Evolutionary conservation across 2,113 vertebrate genomes (phyloP).

Genomic region (Upupa epops): DNA sequence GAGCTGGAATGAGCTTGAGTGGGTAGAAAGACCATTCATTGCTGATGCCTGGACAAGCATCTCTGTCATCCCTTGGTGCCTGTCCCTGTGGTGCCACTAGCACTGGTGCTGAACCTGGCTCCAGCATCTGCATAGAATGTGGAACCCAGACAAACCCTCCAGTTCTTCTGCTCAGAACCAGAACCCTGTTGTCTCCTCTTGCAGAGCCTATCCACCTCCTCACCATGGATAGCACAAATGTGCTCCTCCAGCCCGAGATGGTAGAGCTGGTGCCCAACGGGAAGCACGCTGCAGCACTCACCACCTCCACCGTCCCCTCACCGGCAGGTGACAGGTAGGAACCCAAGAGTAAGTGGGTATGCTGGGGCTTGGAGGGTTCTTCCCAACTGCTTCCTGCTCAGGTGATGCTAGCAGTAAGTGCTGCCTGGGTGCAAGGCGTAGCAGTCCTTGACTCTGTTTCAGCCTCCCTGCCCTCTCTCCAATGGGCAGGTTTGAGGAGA

Average conservation of each 20-base stretch:
- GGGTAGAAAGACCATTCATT: rapidly evolving
- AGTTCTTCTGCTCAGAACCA: neutral
- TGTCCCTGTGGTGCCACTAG: neutral
- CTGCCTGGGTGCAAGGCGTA: rapidly evolving
- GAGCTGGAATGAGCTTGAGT: neutral
- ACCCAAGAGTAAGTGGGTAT: rapidly evolving
- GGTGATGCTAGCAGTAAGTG: neutral
- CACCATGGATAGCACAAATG: constrained; percentile 46
- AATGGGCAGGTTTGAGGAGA: constrained; percentile 81
- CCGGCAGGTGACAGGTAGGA: constrained; percentile 68
- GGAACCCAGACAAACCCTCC: neutral
- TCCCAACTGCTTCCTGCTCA: neutral
- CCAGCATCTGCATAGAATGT: neutral
- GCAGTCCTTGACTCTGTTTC: neutral
- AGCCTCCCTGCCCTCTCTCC: neutral
- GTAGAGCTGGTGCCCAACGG: constrained; percentile 81
- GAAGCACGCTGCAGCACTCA: constrained; percentile 55
- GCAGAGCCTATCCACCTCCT: constrained; percentile 13
- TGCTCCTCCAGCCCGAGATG: constrained; percentile 74
- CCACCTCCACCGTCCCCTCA: neutral
- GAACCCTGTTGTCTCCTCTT: neutral
- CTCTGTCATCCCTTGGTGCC: neutral
- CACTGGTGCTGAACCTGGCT: neutral
- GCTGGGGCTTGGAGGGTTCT: neutral
- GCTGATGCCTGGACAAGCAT: neutral